These are phyloP conservation scores for Stigmatopora nigra DNA, from an alignment of 2,113 vertebrate species.

Conservation along the genomic window DNA sequence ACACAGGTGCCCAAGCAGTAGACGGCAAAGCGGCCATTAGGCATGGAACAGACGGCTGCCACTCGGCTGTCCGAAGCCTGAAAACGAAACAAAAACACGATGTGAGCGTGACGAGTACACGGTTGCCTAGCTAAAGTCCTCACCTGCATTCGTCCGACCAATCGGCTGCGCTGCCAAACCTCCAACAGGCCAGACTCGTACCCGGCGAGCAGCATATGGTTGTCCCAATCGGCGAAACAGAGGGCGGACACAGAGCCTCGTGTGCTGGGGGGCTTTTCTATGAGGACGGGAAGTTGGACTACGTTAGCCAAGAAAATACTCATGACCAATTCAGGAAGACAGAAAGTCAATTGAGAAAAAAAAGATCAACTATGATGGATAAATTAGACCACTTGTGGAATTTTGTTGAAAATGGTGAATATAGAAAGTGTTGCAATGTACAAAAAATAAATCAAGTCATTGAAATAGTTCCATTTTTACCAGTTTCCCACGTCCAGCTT, in stretches of 20 bases:
- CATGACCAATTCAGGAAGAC: no score
- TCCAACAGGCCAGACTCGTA: constrained; percentile 71
- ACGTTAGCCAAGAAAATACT: neutral
- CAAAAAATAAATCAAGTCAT: neutral
- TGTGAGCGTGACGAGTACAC: neutral
- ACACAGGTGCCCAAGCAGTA: constrained; percentile 34
- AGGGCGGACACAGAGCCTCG: constrained; percentile 62
- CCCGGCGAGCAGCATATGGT: constrained; percentile 62
- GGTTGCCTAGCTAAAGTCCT: neutral
- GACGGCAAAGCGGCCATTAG: constrained; percentile 53
- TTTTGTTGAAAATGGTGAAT: no score
- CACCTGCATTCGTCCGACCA: constrained; percentile 60
- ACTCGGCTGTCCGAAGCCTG: constrained; percentile 47
- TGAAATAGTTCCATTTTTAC: constrained; percentile 24
- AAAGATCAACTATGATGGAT: no score
- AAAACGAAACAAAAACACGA: neutral
- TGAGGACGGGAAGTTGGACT: neutral
- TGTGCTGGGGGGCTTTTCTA: constrained; percentile 38
- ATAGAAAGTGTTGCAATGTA: no score
- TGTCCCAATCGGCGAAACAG: constrained; percentile 64
- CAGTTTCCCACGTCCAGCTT: constrained; percentile 48
- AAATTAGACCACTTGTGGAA: no score
- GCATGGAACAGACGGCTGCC: constrained; percentile 50
- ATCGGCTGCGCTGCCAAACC: constrained; percentile 60
- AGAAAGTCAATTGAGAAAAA: no score